phyloP scores from a whole-genome alignment of 1,140 invertebrate species.

The Eufriesea mexicana region DNA sequence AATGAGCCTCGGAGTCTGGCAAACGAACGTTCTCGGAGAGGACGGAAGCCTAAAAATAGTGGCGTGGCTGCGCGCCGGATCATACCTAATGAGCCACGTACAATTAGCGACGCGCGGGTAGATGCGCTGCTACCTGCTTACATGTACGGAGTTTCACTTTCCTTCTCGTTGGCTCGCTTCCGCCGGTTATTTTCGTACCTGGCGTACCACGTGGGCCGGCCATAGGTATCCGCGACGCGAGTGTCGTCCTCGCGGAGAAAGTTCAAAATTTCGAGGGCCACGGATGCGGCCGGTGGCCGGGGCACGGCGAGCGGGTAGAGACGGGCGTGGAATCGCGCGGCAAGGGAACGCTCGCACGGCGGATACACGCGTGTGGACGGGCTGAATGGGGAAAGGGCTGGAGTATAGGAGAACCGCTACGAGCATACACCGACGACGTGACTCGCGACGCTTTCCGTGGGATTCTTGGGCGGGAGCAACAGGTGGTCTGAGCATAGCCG shows the following conservation, averaged over 20 bases:
- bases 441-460: slow-evolving; percentile 20
- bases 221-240: slow-evolving; percentile 7
- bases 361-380: neutral
- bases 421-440: neutral
- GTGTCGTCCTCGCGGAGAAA: slow-evolving; percentile 59
- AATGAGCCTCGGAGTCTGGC: neutral
- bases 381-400: slow-evolving; percentile 40
- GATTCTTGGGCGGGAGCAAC: slow-evolving; percentile 49
- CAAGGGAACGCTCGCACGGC: slow-evolving; percentile 23
- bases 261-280: slow-evolving; percentile 67
- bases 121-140: slow-evolving; percentile 20
- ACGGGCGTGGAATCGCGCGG: slow-evolving; percentile 28
- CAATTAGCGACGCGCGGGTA: slow-evolving; percentile 49
- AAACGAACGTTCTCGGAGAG: neutral
- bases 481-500: slow-evolving; percentile 43
- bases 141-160: slow-evolving; percentile 77
- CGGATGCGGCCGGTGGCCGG: slow-evolving; percentile 3
- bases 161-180: slow-evolving; percentile 69
- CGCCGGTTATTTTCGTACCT: slow-evolving; percentile 65
- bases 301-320: neutral
- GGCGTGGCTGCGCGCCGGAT: slow-evolving; percentile 4
- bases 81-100: slow-evolving; percentile 45
- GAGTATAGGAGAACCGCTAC: neutral
- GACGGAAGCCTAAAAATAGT: slow-evolving; percentile 36
- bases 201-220: slow-evolving; percentile 35